Evolutionary conservation across 2,797 vertebrate genomes (phyloP), one percentile per base, ranked within the genome.

Genomic region (Chrysocyon brachyurus): DNA sequence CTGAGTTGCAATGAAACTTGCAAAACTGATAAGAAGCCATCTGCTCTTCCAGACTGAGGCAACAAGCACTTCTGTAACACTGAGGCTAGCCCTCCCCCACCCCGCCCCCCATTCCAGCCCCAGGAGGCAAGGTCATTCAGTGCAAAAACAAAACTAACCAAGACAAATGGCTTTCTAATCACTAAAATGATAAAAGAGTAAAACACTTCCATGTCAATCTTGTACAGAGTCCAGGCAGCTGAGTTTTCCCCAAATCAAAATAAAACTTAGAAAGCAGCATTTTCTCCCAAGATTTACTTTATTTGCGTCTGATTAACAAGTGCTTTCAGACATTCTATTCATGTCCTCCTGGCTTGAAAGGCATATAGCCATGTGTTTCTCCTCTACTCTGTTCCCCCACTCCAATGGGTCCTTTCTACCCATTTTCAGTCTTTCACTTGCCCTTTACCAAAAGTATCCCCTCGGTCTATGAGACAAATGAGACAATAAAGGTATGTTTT

Each of bases 161-260:
- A 95, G 77, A 64, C 70, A 72, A 93, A 95, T 5, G 63, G 82
- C 59, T 75, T 89, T 78, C 33, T n/a, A 81, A 59, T 49, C 94
- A 85, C 40, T 40, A 77, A 87, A 64, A 63, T 0, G 61, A 91
- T 24, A 5, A n/a, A 57, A 66, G 17, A 61, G 33, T 24, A 28
- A 78, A 91, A 79, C 11, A 82, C 57, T 33, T 61, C 33, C 54
- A 64, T 6, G 0, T 91, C 36, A 68, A 19, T 78, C 46, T 88
- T 73, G 52, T 40, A n/a, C 46, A 52, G 28, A 95, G 21, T 87
- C 75, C 59, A 57, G 75, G 52, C 54, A 72, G 79, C 56, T 40
- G 28, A 90, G 66, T 82, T 94, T 89, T 56, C 54, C 59, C 61
- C 79, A 82, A 97, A 75, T 49, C 92, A 93, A 94, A 97, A 24